Evolutionary conservation across 2,888 invertebrate genomes (phyloP).

Genomic region (Acholoe squamosa): DNA sequence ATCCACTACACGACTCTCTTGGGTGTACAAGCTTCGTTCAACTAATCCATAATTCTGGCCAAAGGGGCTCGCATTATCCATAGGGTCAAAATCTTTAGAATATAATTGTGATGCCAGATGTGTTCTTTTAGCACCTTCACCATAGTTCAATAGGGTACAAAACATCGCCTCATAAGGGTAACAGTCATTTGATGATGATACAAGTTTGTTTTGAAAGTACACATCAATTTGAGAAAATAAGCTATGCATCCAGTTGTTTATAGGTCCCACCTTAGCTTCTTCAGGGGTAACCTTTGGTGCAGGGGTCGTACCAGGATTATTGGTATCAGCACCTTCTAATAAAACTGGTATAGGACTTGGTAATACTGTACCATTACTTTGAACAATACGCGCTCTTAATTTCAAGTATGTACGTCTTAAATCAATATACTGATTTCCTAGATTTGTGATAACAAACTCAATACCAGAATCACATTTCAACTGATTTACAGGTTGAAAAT

Average conservation of each 20-base stretch:
- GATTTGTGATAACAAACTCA: neutral
- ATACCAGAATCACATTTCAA: neutral
- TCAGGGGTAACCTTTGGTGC: neutral
- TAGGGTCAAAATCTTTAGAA: neutral
- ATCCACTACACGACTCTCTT: neutral
- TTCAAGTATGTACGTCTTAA: neutral
- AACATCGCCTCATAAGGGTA: neutral
- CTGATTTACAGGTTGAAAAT: neutral
- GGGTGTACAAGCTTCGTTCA: too few relatives aligned
- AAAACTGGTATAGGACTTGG: too few relatives aligned
- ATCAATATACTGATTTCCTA: neutral
- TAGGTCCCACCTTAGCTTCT: neutral
- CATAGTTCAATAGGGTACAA: neutral
- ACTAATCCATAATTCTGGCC: too few relatives aligned
- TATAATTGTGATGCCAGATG: neutral
- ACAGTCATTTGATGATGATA: neutral
- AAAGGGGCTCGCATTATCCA: too few relatives aligned
- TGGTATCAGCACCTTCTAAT: too few relatives aligned
- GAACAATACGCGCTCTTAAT: too few relatives aligned
- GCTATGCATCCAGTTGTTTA: neutral
- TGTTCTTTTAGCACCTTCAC: neutral
- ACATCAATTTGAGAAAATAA: conserved; percentile 4
- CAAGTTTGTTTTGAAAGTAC: neutral
- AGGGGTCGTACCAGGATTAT: too few relatives aligned
- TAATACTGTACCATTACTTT: too few relatives aligned